Conservation (phyloP, 37 sponge, comb jelly and placozoan species). For the Cliona cf. orientalis region DNA sequence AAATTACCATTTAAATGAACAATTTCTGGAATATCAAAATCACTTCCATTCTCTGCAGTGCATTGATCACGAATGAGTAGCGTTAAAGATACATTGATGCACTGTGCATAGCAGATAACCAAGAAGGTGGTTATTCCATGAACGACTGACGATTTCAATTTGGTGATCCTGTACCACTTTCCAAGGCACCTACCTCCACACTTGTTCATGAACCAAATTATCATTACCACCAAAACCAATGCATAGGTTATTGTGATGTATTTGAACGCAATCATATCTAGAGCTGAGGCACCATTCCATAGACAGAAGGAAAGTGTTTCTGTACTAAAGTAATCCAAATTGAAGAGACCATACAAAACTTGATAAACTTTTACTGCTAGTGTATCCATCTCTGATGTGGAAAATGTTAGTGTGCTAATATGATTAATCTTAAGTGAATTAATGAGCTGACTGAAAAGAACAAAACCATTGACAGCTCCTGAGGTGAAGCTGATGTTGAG, state of each 20-base stretch:
- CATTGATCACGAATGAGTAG: background rate
- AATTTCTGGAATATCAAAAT: background rate
- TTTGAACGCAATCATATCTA: too few species aligned
- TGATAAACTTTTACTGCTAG: too few species aligned
- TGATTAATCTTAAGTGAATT: too few species aligned
- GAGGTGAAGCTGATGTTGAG: too few species aligned
- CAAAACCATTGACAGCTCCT: too few species aligned
- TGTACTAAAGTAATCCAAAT: too few species aligned
- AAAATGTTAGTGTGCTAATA: too few species aligned
- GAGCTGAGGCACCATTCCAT: too few species aligned
- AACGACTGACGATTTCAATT: background rate
- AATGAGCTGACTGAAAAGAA: too few species aligned
- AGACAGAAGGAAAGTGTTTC: too few species aligned
- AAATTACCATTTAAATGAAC: slow-evolving; percentile 34
- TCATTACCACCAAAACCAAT: background rate
- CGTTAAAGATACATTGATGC: slow-evolving; percentile 14
- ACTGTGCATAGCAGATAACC: slow-evolving; percentile 34
- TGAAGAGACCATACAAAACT: too few species aligned
- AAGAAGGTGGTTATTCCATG: slow-evolving; percentile 45
- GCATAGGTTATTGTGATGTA: slow-evolving; percentile 5
- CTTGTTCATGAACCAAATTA: slow-evolving; percentile 19
- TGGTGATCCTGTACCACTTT: background rate
- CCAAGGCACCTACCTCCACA: slow-evolving; percentile 9
- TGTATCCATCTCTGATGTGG: too few species aligned
- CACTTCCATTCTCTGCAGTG: background rate